Evolutionary conservation across 2,113 vertebrate species (phyloP).

Genomic region (Heteronetta atricapilla): DNA sequence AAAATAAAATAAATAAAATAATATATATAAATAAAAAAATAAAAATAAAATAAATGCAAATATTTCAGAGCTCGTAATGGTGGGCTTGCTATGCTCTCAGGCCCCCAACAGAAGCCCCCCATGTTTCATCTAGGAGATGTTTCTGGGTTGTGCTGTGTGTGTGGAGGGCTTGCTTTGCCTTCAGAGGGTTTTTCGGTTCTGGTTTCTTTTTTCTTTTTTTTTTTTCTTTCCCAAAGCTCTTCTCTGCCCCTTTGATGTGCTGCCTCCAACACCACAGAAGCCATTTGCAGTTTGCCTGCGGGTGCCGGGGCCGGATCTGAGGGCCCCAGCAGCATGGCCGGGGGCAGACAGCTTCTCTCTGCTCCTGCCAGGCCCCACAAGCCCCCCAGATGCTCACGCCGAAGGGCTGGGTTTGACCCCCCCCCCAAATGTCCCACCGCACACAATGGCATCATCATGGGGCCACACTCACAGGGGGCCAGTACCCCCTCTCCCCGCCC

Average conservation of each 20-base stretch:
- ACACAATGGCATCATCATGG: neutral
- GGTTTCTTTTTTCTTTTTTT: neutral
- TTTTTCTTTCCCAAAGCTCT: neutral
- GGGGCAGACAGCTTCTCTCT: neutral
- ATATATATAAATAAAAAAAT: too few relatives aligned
- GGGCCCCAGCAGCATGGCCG: neutral
- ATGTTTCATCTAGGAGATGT: neutral
- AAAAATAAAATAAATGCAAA: too few relatives aligned
- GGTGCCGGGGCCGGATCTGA: neutral
- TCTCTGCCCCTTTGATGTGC: slow-evolving; percentile 9
- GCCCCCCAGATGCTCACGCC: neutral
- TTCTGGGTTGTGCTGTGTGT: neutral
- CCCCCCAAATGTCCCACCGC: neutral
- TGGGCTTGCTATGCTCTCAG: neutral
- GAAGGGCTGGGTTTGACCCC: neutral
- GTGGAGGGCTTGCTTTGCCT: neutral
- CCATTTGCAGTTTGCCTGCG: neutral
- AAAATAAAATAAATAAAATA: too few relatives aligned
- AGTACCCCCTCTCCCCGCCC: neutral
- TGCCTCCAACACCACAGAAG: neutral
- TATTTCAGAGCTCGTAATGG: neutral
- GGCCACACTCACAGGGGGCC: neutral
- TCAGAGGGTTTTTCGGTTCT: neutral
- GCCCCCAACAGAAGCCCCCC: neutral
- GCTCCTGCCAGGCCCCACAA: neutral